Conservation (phyloP, 1,140 invertebrate genomes). For the Drosophila lini region DNA sequence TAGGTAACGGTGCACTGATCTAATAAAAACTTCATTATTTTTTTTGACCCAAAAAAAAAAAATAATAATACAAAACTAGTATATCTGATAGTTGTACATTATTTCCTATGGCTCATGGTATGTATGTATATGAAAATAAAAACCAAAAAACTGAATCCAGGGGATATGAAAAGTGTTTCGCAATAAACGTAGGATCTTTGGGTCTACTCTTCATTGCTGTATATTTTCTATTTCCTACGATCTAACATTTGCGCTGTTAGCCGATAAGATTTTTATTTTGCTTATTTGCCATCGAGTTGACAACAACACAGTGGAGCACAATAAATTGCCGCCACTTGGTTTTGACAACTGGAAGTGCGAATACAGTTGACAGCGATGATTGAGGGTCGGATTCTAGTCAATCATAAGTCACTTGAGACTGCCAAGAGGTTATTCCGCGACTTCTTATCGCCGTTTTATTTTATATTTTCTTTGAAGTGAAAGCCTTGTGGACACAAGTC, state of each 20-base stretch:
- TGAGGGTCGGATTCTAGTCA: slow-evolving; percentile 26
- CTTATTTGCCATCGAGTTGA: slow-evolving; percentile 38
- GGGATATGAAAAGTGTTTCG: neutral
- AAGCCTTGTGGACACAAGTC: slow-evolving; percentile 28
- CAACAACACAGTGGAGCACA: slow-evolving; percentile 23
- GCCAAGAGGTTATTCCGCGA: slow-evolving; percentile 28
- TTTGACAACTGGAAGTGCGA: slow-evolving; percentile 26
- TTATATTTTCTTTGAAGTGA: slow-evolving; percentile 3
- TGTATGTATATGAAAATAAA: no score
- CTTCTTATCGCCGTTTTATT: slow-evolving; percentile 22
- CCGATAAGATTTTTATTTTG: slow-evolving; percentile 38
- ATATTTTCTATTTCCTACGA: slow-evolving; percentile 1
- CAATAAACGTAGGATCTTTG: neutral
- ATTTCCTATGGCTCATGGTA: no score
- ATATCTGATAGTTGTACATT: no score
- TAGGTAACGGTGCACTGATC: no score
- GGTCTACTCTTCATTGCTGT: neutral
- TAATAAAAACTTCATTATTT: no score
- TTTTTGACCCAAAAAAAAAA: no score
- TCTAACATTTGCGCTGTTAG: neutral
- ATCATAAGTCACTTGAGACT: slow-evolving; percentile 31
- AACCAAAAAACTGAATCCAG: neutral
- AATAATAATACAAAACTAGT: no score
- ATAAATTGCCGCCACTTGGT: slow-evolving; percentile 38
- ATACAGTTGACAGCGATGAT: slow-evolving; percentile 22